Percentiles rank a stretch among this genome's conserved stretches.
These are phyloP conservation scores for Plusia festucae DNA, from an alignment of 2,888 invertebrate species.

Conservation along the genomic window DNA sequence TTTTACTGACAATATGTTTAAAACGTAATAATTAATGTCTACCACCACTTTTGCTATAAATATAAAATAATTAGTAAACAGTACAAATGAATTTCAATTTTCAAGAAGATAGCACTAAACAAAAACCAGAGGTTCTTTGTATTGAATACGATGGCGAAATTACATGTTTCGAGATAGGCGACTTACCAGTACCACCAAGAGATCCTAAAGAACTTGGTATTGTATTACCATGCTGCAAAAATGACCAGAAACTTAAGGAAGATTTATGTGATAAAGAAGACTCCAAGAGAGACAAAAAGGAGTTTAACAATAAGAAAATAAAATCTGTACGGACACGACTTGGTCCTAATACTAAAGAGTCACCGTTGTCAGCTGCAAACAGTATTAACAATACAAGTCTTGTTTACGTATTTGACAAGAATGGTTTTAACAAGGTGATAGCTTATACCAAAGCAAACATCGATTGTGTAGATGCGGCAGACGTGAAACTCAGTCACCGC, in stretches of 20 bases:
- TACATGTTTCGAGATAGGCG: constrained; percentile 34
- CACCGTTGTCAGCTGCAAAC: background rate
- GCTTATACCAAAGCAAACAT: constrained; percentile 36
- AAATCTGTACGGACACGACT: constrained; percentile 10
- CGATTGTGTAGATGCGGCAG: constrained; percentile 13
- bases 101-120: constrained; percentile 9
- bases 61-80: background rate
- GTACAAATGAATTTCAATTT: constrained; percentile 30
- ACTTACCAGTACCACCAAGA: constrained; percentile 20
- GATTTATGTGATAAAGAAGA: background rate
- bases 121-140: constrained; percentile 21
- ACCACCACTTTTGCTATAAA: background rate
- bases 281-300: constrained; percentile 1
- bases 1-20: background rate
- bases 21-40: background rate
- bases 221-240: constrained; percentile 37
- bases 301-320: background rate
- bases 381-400: constrained; percentile 23
- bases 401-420: constrained; percentile 34
- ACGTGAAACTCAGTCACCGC: background rate
- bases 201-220: constrained; percentile 28
- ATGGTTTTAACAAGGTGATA: constrained; percentile 19
- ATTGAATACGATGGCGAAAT: constrained; percentile 28
- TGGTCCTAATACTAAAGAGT: constrained; percentile 16
- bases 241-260: background rate